phyloP scores from a whole-genome alignment of 2,888 invertebrate species.

The Cordilura impudica region DNA sequence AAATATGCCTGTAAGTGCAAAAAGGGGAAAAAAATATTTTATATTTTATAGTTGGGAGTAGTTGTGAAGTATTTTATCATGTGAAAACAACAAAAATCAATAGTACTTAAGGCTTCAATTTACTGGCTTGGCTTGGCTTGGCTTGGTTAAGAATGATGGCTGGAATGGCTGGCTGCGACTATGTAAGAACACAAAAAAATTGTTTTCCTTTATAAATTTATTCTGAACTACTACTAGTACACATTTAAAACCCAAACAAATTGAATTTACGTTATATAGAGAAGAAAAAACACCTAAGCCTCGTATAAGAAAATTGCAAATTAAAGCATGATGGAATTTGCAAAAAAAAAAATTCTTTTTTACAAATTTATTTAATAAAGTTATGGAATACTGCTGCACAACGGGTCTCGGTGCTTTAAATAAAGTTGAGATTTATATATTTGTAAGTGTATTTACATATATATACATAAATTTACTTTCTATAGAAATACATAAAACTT shows the following conservation, averaged over 20 bases:
- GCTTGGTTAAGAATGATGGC: slow-evolving; percentile 39
- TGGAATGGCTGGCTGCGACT: background rate
- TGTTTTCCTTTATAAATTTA: background rate
- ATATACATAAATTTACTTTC: slow-evolving; percentile 12
- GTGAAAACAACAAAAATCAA: slow-evolving; percentile 64
- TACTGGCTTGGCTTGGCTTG: slow-evolving; percentile 66
- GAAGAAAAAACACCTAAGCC: too few species aligned
- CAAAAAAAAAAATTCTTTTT: too few species aligned
- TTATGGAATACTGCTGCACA: too few species aligned
- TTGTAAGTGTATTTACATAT: background rate
- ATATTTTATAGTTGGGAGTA: slow-evolving; percentile 32
- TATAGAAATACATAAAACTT: slow-evolving; percentile 32
- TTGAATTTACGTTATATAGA: background rate
- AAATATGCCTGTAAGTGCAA: slow-evolving; percentile 48
- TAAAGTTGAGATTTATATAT: slow-evolving; percentile 3
- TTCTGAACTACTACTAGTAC: background rate
- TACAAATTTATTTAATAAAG: too few species aligned
- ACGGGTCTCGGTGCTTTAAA: slow-evolving; percentile 2
- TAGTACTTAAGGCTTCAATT: slow-evolving; percentile 72
- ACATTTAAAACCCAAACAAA: background rate
- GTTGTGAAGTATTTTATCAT: slow-evolving; percentile 52
- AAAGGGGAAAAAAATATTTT: background rate
- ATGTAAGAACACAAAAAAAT: background rate
- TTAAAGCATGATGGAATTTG: too few species aligned
- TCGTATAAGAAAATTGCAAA: too few species aligned